A percentile compares a stretch with the other conserved stretches of the same genome.
These are phyloP conservation scores for Varanus komodoensis DNA, from an alignment of 2,113 vertebrate genomes.

Conservation along the genomic window DNA sequence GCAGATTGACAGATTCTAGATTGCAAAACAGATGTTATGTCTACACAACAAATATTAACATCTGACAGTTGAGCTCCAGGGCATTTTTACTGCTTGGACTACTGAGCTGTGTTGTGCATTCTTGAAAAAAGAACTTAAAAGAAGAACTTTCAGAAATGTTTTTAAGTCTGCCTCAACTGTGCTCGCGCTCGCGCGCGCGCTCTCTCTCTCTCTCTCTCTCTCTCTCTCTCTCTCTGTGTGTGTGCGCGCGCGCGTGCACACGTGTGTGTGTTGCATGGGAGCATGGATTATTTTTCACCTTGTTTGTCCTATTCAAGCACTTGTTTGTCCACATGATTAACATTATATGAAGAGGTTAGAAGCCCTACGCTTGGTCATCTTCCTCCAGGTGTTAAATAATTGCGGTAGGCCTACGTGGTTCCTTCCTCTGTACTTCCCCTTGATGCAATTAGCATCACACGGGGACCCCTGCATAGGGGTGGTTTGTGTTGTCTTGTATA, in stretches of 20 bases:
- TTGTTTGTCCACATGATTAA: background rate
- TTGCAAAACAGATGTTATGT: background rate
- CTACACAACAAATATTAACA: background rate
- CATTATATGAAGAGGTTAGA: background rate
- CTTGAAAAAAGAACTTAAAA: background rate
- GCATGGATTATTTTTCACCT: background rate
- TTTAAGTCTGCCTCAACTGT: background rate
- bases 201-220: too few species aligned
- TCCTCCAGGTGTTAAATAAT: background rate
- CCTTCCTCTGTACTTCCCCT: background rate
- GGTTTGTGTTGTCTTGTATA: background rate
- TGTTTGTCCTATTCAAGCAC: background rate
- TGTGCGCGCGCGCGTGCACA: background rate
- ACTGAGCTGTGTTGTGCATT: background rate
- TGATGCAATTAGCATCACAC: background rate
- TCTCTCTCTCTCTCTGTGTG: too few species aligned
- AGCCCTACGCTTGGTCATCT: background rate
- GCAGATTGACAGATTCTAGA: background rate
- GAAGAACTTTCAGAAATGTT: background rate
- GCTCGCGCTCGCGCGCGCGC: too few species aligned
- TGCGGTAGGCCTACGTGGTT: background rate
- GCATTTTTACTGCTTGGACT: background rate
- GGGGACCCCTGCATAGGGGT: background rate
- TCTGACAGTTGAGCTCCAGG: background rate
- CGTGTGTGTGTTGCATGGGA: rapidly evolving